Evolutionary conservation across 1,140 invertebrate species (phyloP), one percentile per base, ranked within the genome.

Genomic region (Hyles vespertilio): DNA sequence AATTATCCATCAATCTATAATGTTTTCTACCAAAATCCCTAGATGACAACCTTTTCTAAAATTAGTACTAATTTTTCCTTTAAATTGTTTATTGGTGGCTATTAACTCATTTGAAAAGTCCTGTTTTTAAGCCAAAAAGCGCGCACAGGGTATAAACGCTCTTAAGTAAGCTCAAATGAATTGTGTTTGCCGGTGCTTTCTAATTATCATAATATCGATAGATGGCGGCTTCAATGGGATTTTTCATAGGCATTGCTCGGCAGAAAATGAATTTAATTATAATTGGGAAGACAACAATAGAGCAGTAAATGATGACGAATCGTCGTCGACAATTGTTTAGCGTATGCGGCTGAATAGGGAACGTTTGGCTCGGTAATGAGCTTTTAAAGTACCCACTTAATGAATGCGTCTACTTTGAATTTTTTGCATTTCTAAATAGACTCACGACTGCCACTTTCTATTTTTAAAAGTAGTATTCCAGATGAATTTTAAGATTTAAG

Each of bases 291-390:
- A 63, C 48, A 60, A 77, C 77, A 81, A 81, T 81, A 63, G 78
- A 63, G 63, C 66, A 66, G 61, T 72, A 76, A 81, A 75, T 72
- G 69, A 77, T 68, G 70, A 72, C 62, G 64, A 65, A 71, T 77
- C 70, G 70, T 70, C 62, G 59, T 59, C 65, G 53, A 12, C 51
- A 61, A 74, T 74, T 76, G 65, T 81, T 74, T 76, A 73, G 69
- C 63, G 63, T 65, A 60, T 75, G 69, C 65, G 67, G 61, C 63
- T 79, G 68, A 81, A 83, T 81, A 61, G 71, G 66, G 61, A 67
- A 60, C 71, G 68, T 76, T 78, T 67, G 69, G 66, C 51, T 56
- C 61, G 70, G 76, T 78, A 80, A 84, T 74, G 75, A 77, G 67
- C 74, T 73, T 68, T 71, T 74, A 68, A 71, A 72, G 33, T 58